Evolutionary conservation across 2,113 vertebrate species (phyloP).

Genomic region (Anser cygnoides): DNA sequence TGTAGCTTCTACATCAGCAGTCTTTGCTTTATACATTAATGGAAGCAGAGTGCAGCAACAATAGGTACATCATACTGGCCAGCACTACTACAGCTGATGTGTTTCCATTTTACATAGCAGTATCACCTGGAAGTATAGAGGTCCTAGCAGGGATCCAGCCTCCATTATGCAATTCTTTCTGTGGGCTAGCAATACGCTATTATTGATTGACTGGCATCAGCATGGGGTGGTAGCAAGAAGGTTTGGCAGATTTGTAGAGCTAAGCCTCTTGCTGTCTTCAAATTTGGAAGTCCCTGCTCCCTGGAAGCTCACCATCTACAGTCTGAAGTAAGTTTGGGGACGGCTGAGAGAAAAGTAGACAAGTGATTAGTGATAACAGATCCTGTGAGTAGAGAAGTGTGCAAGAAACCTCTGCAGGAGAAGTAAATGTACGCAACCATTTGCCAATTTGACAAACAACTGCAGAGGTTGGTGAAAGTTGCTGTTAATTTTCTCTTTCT

Average conservation of each 20-base stretch:
- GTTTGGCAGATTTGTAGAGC: neutral
- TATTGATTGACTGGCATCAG: neutral
- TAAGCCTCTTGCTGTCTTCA: neutral
- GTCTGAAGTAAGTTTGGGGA: neutral
- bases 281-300: neutral
- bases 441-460: neutral
- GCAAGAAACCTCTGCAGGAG: neutral
- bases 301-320: neutral
- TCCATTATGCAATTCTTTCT: accelerated
- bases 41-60: neutral
- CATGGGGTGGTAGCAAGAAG: neutral
- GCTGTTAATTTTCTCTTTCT: neutral
- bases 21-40: neutral
- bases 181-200: neutral
- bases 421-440: neutral
- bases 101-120: neutral
- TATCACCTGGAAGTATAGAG: neutral
- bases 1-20: neutral
- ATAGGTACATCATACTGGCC: neutral
- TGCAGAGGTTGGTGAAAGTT: neutral
- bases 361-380: neutral
- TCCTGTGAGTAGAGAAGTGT: neutral
- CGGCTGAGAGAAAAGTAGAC: neutral
- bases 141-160: neutral
- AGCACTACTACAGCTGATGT: neutral